Conservation (phyloP, 2,113 vertebrate species). For the Spermophilus dauricus region DNA sequence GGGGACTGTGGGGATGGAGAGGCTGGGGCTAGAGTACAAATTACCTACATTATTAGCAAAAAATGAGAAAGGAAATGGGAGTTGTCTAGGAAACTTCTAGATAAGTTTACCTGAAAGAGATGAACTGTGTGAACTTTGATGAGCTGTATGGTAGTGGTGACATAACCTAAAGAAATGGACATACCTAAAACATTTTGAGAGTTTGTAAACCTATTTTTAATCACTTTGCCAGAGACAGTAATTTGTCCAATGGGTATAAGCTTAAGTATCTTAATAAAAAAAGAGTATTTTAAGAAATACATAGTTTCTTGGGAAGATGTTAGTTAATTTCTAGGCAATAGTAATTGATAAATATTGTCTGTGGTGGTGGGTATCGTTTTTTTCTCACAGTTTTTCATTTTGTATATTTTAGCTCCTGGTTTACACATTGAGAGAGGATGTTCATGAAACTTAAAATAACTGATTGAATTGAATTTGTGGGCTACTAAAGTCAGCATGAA, state of each 20-base stretch:
- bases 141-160: not conserved
- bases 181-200: not conserved
- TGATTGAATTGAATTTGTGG: conserved; percentile 39
- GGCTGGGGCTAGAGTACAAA: not conserved
- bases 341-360: conserved; percentile 25
- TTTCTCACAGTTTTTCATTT: conserved; percentile 9
- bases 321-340: conserved; percentile 36
- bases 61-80: not conserved
- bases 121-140: not conserved
- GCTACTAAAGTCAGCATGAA: not conserved
- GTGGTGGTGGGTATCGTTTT: not conserved
- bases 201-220: conserved; percentile 41
- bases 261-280: not conserved
- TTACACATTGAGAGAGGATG: not conserved
- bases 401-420: not conserved
- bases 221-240: not conserved
- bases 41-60: not conserved
- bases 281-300: conserved; percentile 49
- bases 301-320: not conserved
- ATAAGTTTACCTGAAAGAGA: not conserved
- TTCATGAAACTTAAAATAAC: conserved; percentile 32
- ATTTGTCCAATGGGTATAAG: not conserved
- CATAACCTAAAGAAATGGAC: not conserved
- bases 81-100: not conserved
- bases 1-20: not conserved